Conservation (phyloP, 1,140 invertebrate genomes). For the Drosophila tani region DNA sequence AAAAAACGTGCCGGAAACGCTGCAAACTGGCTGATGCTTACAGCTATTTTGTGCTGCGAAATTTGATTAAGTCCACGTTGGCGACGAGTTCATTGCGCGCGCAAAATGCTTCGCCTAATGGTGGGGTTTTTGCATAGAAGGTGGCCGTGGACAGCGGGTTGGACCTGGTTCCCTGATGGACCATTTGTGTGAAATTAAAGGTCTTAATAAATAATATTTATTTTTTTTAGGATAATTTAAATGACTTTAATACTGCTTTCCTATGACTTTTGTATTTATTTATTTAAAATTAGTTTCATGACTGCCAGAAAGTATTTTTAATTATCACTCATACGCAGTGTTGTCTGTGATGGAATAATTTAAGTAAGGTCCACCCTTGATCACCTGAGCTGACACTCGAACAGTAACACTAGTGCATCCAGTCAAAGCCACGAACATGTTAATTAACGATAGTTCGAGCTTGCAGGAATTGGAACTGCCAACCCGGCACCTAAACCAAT, state of each 20-base stretch:
- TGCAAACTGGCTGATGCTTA: constrained; percentile 17
- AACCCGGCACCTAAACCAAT: constrained; percentile 55
- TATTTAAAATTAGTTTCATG: background rate
- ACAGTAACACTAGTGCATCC: background rate
- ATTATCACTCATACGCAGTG: constrained; percentile 3
- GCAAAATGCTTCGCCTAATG: constrained; percentile 41
- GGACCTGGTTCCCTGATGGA: background rate
- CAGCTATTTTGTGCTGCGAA: constrained; percentile 57
- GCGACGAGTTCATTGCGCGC: constrained; percentile 70
- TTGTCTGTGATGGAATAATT: background rate
- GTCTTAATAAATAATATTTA: background rate
- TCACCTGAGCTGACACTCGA: constrained; percentile 10
- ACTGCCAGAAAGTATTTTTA: background rate
- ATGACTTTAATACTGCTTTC: too few relatives aligned
- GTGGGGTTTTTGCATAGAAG: constrained; percentile 47
- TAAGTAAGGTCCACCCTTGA: constrained; percentile 7
- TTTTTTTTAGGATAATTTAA: background rate
- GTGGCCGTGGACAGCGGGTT: background rate
- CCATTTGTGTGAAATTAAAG: background rate
- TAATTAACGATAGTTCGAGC: constrained; percentile 58
- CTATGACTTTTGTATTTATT: background rate
- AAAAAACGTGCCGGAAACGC: constrained; percentile 50
- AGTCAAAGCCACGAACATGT: constrained; percentile 50
- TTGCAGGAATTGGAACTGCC: constrained; percentile 9
- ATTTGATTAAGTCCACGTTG: constrained; percentile 75